These are phyloP conservation scores for Gymnoscopelus microlampas DNA, from an alignment of 2,797 vertebrate species.

Conservation along the genomic window DNA sequence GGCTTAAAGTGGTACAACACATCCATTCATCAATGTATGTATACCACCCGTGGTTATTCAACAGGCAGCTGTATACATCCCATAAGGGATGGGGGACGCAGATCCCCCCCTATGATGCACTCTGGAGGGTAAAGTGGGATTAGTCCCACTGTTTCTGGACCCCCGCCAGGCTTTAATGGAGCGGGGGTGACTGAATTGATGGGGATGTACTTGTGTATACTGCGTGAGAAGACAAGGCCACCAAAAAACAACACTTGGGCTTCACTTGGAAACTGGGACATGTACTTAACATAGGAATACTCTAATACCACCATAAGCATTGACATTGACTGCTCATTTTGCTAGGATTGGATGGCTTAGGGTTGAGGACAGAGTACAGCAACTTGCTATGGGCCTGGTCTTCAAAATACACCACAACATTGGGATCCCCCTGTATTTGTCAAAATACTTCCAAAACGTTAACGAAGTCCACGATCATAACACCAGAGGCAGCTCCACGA, in stretches of 20 bases:
- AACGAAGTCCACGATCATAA: too few relatives aligned
- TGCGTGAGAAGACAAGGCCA: slow-evolving; percentile 54
- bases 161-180: slow-evolving; percentile 73
- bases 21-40: slow-evolving; percentile 9
- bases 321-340: too few relatives aligned
- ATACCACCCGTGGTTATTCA: slow-evolving; percentile 14
- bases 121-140: slow-evolving; percentile 76
- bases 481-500: too few relatives aligned
- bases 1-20: too few relatives aligned
- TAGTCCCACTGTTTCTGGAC: slow-evolving; percentile 61
- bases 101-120: slow-evolving; percentile 53
- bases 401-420: too few relatives aligned
- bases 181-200: slow-evolving; percentile 70
- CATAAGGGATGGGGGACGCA: slow-evolving; percentile 11
- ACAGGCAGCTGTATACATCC: slow-evolving; percentile 26
- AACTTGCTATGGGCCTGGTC: too few relatives aligned
- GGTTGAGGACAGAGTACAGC: too few relatives aligned
- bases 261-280: slow-evolving; percentile 73
- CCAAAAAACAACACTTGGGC: slow-evolving; percentile 52
- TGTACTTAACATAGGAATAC: slow-evolving; percentile 27
- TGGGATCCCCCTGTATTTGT: too few relatives aligned
- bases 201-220: slow-evolving; percentile 40
- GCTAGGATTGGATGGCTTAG: too few relatives aligned
- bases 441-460: too few relatives aligned
- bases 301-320: slow-evolving; percentile 50